Conservation (phyloP, 1,140 invertebrate genomes). For the Hyles euphorbiae region DNA sequence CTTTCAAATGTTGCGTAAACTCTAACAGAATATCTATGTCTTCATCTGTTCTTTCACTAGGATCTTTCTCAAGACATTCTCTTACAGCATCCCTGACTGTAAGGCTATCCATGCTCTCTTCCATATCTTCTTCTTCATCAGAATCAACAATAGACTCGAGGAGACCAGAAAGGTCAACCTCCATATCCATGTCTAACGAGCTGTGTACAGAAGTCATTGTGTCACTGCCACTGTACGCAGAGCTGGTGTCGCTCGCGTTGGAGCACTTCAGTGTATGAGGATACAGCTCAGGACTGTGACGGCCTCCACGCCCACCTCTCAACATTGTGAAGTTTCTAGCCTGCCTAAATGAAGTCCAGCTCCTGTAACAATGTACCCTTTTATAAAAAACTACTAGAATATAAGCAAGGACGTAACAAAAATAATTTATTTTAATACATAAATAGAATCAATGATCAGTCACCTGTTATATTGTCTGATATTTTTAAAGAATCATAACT, state of each 20-base stretch:
- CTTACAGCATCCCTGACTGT: conserved; percentile 94
- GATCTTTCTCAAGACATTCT: conserved; percentile 98
- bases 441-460: background rate
- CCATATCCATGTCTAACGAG: conserved; percentile 89
- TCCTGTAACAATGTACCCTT: conserved; percentile 38
- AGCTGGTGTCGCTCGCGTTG: conserved; percentile 95
- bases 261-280: conserved; percentile 91
- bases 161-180: conserved; percentile 93
- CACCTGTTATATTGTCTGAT: background rate
- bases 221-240: conserved; percentile 96
- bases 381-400: background rate
- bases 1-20: conserved; percentile 97
- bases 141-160: conserved; percentile 97
- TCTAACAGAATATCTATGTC: conserved; percentile 97
- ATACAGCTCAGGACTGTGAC: conserved; percentile 80
- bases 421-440: background rate
- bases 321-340: conserved; percentile 72
- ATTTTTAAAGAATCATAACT: too few species aligned
- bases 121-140: conserved; percentile 95
- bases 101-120: conserved; percentile 93
- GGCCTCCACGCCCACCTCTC: conserved; percentile 73
- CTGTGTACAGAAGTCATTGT: conserved; percentile 95
- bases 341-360: conserved; percentile 42
- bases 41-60: conserved; percentile 93
- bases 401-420: too few species aligned